Evolutionary conservation across 2,797 vertebrate genomes (phyloP).

Genomic region (Fistularia commersonii): DNA sequence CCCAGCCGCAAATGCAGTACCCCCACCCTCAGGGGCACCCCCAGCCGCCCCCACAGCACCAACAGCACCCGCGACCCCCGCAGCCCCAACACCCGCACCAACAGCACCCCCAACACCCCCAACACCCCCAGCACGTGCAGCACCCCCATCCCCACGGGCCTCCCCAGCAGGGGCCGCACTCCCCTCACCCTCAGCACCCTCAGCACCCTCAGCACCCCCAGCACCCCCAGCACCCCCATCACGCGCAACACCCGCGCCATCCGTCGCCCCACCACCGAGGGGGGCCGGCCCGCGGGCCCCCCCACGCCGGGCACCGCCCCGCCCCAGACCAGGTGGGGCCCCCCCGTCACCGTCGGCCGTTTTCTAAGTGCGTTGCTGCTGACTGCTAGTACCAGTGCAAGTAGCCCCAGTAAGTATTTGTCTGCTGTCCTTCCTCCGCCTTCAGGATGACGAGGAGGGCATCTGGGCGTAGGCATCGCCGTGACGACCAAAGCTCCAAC

Average conservation of each 20-base stretch:
- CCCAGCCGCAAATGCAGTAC: conserved; percentile 49
- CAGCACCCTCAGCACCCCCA: conserved; percentile 57
- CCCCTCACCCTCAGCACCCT: conserved; percentile 40
- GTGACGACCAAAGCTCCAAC: conserved; percentile 91
- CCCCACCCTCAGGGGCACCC: conserved; percentile 43
- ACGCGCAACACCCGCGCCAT: conserved; percentile 70
- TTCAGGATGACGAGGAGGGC: conserved; percentile 98
- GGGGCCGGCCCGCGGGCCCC: conserved; percentile 72
- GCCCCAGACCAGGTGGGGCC: conserved; percentile 95
- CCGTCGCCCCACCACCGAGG: conserved; percentile 75
- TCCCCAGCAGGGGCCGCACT: conserved; percentile 52
- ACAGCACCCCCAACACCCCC: conserved; percentile 69
- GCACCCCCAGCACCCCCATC: conserved; percentile 55
- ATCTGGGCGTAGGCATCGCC: conserved; percentile 95
- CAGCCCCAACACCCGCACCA: conserved; percentile 81
- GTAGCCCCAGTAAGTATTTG: too few species aligned
- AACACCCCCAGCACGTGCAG: conserved; percentile 55
- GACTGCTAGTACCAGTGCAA: too few species aligned
- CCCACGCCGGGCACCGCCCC: conserved; percentile 85
- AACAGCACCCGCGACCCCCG: conserved; percentile 69
- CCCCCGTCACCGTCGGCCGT: too few species aligned
- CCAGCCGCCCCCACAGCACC: conserved; percentile 59
- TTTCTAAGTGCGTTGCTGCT: not conserved
- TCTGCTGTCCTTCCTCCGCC: conserved; percentile 32
- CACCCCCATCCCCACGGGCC: conserved; percentile 49